Evolutionary conservation across 2,113 vertebrate genomes (phyloP).

Genomic region (Notarius quadriscutis): DNA sequence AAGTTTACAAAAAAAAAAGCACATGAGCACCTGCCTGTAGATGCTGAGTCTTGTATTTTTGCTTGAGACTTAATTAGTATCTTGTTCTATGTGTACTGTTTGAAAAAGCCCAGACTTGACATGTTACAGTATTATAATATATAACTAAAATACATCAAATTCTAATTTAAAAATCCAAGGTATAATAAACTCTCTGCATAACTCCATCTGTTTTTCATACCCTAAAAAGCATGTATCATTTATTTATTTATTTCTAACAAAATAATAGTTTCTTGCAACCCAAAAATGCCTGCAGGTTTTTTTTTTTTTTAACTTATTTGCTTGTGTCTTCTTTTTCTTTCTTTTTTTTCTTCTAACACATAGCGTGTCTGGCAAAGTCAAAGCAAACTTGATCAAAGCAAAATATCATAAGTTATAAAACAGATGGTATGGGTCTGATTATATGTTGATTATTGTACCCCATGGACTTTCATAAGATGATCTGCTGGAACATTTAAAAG

Average conservation of each 20-base stretch:
- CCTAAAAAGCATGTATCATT: neutral
- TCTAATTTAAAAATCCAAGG: neutral
- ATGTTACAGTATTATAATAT: neutral
- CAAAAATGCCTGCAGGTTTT: neutral
- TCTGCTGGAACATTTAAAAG: constrained; percentile 37
- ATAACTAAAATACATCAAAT: neutral
- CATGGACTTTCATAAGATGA: constrained; percentile 5
- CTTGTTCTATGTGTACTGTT: neutral
- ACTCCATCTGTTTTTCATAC: neutral
- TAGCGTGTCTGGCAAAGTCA: neutral
- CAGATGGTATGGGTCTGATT: constrained; percentile 42
- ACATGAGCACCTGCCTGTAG: constrained; percentile 45
- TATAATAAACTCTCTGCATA: neutral
- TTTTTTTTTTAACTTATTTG: neutral
- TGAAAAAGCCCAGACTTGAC: neutral
- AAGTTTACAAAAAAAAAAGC: constrained; percentile 55
- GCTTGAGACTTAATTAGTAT: constrained; percentile 33
- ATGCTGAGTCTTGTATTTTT: neutral
- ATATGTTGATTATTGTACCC: constrained; percentile 31
- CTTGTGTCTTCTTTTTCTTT: neutral
- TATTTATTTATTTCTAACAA: neutral
- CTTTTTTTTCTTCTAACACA: neutral
- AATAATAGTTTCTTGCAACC: neutral
- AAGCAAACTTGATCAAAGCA: constrained; percentile 7
- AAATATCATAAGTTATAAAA: constrained; percentile 38